Evolutionary conservation across 2,797 vertebrate species (phyloP).

Genomic region (Morelia viridis): DNA sequence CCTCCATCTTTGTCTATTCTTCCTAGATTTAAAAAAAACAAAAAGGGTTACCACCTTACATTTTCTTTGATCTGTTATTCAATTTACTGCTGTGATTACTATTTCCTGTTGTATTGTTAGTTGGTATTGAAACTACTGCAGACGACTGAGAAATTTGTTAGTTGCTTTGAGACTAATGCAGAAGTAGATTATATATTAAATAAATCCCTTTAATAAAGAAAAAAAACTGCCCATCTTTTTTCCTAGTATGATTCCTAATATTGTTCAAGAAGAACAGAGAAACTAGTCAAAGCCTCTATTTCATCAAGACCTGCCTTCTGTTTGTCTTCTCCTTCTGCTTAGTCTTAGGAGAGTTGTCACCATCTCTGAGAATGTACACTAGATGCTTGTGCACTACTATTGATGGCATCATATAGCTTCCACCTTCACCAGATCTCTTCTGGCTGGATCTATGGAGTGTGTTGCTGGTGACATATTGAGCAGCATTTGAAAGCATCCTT

Average conservation of each 20-base stretch:
- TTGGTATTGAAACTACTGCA: not conserved
- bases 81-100: not conserved
- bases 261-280: not conserved
- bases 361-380: not conserved
- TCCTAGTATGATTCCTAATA: not conserved
- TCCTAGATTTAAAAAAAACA: not conserved
- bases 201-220: not conserved
- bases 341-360: not conserved
- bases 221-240: not conserved
- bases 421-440: not conserved
- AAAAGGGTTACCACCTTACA: not conserved
- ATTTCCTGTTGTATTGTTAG: not conserved
- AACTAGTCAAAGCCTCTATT: not conserved
- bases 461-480: too few species aligned
- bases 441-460: not conserved
- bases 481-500: not conserved
- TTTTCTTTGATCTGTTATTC: not conserved
- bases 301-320: not conserved
- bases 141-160: not conserved
- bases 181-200: not conserved
- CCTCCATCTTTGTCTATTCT: not conserved
- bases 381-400: not conserved
- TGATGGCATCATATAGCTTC: not conserved
- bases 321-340: not conserved
- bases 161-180: not conserved